These are phyloP conservation scores for Ciconia boyciana DNA, from an alignment of 2,113 vertebrate genomes.

Conservation along the genomic window DNA sequence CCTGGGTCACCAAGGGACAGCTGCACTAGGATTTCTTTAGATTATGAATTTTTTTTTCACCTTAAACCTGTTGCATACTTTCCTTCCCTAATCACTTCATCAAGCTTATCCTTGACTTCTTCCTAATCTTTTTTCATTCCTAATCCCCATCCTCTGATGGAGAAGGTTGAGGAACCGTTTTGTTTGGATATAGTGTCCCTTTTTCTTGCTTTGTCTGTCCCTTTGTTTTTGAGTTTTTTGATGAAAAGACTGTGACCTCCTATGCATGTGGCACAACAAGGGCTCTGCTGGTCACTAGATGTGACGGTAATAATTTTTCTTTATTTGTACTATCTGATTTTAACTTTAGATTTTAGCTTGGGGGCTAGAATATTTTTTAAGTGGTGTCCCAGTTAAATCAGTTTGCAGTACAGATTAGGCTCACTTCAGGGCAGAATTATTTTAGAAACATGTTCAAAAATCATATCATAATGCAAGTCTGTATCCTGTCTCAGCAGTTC, in stretches of 20 bases:
- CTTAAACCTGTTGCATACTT: background rate
- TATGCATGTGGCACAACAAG: background rate
- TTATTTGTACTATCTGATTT: background rate
- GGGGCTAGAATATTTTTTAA: background rate
- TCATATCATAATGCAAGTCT: background rate
- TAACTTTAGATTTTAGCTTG: background rate
- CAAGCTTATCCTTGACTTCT: background rate
- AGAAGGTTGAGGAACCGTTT: background rate
- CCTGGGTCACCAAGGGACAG: background rate
- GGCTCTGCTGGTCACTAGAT: background rate
- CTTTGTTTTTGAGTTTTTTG: background rate
- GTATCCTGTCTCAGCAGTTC: background rate
- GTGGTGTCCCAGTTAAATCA: background rate
- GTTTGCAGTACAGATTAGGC: background rate
- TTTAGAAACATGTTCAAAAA: constrained; percentile 19
- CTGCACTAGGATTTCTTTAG: background rate
- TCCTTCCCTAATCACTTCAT: background rate
- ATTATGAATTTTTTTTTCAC: background rate
- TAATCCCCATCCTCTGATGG: background rate
- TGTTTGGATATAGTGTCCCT: background rate
- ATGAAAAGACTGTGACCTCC: background rate
- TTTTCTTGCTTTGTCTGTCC: background rate
- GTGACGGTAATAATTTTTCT: background rate
- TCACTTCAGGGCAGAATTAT: constrained; percentile 5
- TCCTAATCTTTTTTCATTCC: background rate